Evolutionary conservation across 2,888 invertebrate species (phyloP).

Genomic region (Meloe dianella): DNA sequence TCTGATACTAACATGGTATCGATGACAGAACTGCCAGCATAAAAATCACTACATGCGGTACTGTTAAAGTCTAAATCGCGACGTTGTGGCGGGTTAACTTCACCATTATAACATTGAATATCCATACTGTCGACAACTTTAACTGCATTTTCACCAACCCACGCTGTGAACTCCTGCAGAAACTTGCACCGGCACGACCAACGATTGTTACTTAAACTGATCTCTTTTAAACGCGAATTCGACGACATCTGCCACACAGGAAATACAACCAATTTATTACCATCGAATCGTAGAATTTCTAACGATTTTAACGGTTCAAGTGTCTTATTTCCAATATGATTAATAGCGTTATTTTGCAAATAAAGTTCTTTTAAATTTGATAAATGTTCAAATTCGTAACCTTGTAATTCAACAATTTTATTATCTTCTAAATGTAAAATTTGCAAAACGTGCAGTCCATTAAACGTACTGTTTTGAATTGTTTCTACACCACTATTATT

Average conservation of each 20-base stretch:
- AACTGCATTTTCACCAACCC: constrained; percentile 81
- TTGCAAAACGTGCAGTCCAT: constrained; percentile 79
- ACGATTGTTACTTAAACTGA: constrained; percentile 81
- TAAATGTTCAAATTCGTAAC: constrained; percentile 85
- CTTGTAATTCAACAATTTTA: constrained; percentile 77
- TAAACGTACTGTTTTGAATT: constrained; percentile 90
- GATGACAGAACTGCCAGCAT: constrained; percentile 81
- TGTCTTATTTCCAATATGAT: constrained; percentile 79
- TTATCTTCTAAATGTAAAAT: constrained; percentile 87
- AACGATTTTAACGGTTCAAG: constrained; percentile 78
- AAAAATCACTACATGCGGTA: constrained; percentile 86
- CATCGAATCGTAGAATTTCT: constrained; percentile 81
- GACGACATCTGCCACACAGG: constrained; percentile 77
- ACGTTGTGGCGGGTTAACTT: constrained; percentile 75
- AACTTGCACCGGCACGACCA: constrained; percentile 93
- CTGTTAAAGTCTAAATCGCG: constrained; percentile 83
- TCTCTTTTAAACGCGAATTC: constrained; percentile 73
- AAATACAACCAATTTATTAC: constrained; percentile 81
- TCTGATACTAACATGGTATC: constrained; percentile 82
- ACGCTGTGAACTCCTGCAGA: constrained; percentile 81
- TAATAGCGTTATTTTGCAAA: constrained; percentile 83
- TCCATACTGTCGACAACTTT: constrained; percentile 80
- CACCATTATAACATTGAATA: constrained; percentile 82
- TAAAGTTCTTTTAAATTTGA: constrained; percentile 80
- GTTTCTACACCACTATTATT: constrained; percentile 84